Conservation (phyloP, 2,797 vertebrate species). For the Phrynocephalus vlangalii region DNA sequence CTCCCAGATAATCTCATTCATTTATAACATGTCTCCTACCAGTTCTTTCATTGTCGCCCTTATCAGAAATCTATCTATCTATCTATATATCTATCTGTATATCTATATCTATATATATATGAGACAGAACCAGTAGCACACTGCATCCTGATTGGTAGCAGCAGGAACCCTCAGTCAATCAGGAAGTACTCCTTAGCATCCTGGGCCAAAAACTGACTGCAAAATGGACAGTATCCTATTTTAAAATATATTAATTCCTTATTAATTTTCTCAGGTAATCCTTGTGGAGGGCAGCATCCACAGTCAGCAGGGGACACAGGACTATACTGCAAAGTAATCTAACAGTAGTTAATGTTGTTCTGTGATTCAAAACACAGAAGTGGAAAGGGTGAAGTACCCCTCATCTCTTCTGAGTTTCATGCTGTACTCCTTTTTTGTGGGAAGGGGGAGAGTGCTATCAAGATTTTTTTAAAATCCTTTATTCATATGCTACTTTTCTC, state of each 20-base stretch:
- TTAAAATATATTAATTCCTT: not conserved
- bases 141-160: too few species aligned
- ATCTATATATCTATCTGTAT: too few species aligned
- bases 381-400: too few species aligned
- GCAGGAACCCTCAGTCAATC: too few species aligned
- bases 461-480: not conserved
- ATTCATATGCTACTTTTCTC: too few species aligned
- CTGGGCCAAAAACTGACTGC: not conserved
- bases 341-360: not conserved
- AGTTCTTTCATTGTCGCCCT: too few species aligned
- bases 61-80: too few species aligned
- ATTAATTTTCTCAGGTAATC: not conserved
- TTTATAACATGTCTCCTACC: too few species aligned
- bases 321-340: not conserved
- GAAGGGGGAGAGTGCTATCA: not conserved
- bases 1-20: too few species aligned
- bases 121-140: too few species aligned
- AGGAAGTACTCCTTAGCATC: too few species aligned
- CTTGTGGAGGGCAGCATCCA: not conserved
- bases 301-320: not conserved
- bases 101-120: too few species aligned
- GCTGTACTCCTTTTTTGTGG: not conserved
- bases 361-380: not conserved
- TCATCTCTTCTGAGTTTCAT: not conserved
- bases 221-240: not conserved